Conservation (phyloP, 2,797 vertebrate species). For the Takifugu rubripes region DNA sequence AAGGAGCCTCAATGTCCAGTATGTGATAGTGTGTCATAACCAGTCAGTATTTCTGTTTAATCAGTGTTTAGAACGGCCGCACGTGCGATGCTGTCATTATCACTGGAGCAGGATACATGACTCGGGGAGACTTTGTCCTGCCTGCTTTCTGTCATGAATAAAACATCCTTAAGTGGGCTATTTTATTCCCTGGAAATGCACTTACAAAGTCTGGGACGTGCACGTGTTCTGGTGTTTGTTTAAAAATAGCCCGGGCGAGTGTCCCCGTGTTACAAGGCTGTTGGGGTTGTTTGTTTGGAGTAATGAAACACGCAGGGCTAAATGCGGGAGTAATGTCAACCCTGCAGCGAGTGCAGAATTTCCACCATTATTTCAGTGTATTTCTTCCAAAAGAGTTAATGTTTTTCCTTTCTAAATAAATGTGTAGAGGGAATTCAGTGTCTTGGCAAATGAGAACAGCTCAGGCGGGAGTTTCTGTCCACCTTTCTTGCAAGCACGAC, state of each 20-base stretch:
- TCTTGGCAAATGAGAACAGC: neutral
- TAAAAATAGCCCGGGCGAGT: constrained; percentile 60
- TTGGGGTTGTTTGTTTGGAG: constrained; percentile 40
- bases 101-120: constrained; percentile 29
- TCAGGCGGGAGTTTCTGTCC: neutral
- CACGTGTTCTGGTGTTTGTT: constrained; percentile 55
- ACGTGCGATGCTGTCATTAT: constrained; percentile 26
- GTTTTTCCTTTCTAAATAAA: constrained; percentile 6
- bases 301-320: constrained; percentile 26
- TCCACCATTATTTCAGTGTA: no score
- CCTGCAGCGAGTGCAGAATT: no score
- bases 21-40: constrained; percentile 3
- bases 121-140: constrained; percentile 32
- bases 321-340: constrained; percentile 1
- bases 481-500: constrained; percentile 22
- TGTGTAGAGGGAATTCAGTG: constrained; percentile 3
- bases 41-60: neutral
- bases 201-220: constrained; percentile 65
- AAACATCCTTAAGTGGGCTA: constrained; percentile 57
- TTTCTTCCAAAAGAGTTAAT: neutral
- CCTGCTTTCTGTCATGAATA: constrained; percentile 59
- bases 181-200: constrained; percentile 56
- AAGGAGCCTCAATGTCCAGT: constrained; percentile 1
- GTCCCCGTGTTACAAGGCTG: constrained; percentile 28
- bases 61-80: constrained; percentile 12